Conservation (phyloP, 2,113 vertebrate genomes). For the Hemichromis elongatus region DNA sequence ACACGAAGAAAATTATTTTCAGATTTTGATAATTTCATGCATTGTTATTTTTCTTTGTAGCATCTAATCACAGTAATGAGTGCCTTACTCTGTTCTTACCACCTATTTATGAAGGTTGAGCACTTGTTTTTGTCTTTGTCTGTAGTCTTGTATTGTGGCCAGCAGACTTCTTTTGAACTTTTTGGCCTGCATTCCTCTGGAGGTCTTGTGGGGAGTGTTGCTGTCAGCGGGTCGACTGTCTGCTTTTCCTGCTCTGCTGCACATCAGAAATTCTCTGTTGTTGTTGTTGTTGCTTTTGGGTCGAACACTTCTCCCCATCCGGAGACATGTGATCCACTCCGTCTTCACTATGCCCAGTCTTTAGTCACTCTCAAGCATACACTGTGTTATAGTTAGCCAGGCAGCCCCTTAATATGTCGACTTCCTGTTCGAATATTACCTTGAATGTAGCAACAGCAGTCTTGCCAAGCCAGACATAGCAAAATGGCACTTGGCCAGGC, state of each 20-base stretch:
- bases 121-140: background rate
- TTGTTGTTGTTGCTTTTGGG: background rate
- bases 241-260: constrained; percentile 22
- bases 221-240: constrained; percentile 20
- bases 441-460: background rate
- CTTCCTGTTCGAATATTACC: background rate
- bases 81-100: background rate
- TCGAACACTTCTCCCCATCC: background rate
- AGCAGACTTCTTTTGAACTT: constrained; percentile 31
- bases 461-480: accelerated
- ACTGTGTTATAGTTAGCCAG: background rate
- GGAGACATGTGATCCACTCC: background rate
- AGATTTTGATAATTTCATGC: background rate
- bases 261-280: constrained; percentile 18
- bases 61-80: background rate
- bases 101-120: background rate
- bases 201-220: background rate
- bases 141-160: background rate
- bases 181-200: constrained; percentile 1
- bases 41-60: background rate
- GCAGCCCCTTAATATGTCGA: background rate
- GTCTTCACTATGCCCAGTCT: background rate
- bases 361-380: background rate
- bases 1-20: background rate
- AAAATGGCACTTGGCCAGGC: background rate